Percentiles rank a stretch among this genome's conserved stretches.
Evolutionary conservation across 2,797 vertebrate genomes (phyloP).

Genomic region (Sebastolobus alascanus): DNA sequence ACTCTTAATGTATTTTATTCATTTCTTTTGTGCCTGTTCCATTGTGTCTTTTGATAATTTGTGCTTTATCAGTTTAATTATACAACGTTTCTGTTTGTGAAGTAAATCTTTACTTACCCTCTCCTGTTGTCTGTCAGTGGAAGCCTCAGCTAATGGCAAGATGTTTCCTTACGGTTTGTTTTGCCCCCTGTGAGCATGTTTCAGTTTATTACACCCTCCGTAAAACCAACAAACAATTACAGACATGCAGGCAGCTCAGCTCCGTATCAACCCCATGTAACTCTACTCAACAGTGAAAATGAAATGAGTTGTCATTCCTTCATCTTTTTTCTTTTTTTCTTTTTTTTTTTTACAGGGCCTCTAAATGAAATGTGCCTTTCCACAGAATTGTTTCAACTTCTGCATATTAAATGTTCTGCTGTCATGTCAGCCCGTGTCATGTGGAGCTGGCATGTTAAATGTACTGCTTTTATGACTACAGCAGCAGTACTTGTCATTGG

Average conservation of each 20-base stretch:
- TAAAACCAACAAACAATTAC: constrained; percentile 49
- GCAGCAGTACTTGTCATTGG: constrained; percentile 35
- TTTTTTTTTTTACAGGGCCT: constrained; percentile 4
- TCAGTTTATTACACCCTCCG: constrained; percentile 37
- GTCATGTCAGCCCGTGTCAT: constrained; percentile 21
- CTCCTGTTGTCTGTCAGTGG: constrained; percentile 4
- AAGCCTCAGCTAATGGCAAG: constrained; percentile 5
- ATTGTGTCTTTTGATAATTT: not conserved
- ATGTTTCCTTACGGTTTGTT: constrained; percentile 36
- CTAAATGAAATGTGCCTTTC: constrained; percentile 30
- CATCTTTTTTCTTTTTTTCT: not conserved
- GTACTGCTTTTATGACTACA: constrained; percentile 32
- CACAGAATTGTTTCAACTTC: constrained; percentile 16
- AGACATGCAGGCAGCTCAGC: constrained; percentile 12
- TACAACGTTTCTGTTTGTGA: not conserved
- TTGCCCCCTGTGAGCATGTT: constrained; percentile 23
- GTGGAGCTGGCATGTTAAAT: constrained; percentile 20
- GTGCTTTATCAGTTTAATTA: not conserved
- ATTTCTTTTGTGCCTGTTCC: not conserved
- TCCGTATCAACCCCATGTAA: not conserved
- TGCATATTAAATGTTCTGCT: constrained; percentile 22
- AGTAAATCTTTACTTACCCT: not conserved
- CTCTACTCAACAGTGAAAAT: constrained; percentile 23
- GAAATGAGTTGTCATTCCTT: constrained; percentile 29
- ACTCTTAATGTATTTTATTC: too few relatives aligned